phyloP scores from a whole-genome alignment of 2,888 invertebrate genomes.

The Drosophila mercatorum region DNA sequence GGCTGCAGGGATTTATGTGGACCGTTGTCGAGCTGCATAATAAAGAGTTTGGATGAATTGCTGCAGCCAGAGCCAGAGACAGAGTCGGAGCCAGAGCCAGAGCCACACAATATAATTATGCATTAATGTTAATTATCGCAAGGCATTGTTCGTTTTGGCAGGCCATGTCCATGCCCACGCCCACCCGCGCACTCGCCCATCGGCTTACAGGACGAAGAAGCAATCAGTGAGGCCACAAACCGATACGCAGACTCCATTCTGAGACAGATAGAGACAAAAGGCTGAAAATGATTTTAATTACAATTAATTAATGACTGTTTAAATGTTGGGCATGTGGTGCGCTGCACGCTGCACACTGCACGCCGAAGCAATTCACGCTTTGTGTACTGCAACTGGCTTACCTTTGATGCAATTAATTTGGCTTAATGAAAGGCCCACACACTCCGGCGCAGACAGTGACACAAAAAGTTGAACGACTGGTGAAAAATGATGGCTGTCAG shows the following conservation, averaged over 20 bases:
- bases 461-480: constrained; percentile 16
- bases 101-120: constrained; percentile 63
- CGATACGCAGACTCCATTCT: constrained; percentile 19
- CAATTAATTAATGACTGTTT: constrained; percentile 76
- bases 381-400: constrained; percentile 50
- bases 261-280: constrained; percentile 8
- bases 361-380: constrained; percentile 11
- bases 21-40: constrained; percentile 25
- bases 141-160: constrained; percentile 45
- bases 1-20: constrained; percentile 1
- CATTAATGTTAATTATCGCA: constrained; percentile 69
- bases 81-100: not conserved
- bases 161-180: constrained; percentile 26
- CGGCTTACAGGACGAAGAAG: constrained; percentile 34
- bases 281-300: constrained; percentile 75
- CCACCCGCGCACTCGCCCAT: not conserved
- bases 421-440: constrained; percentile 44
- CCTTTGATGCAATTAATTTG: constrained; percentile 62
- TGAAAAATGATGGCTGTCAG: constrained; percentile 63
- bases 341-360: not conserved
- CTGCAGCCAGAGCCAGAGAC: constrained; percentile 15
- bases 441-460: not conserved
- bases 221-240: constrained; percentile 60
- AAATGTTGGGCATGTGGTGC: constrained; percentile 49
- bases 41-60: constrained; percentile 30